Evolutionary conservation across 2,113 vertebrate genomes (phyloP), one percentile per base, ranked within the genome.

Genomic region (Elachura formosa): DNA sequence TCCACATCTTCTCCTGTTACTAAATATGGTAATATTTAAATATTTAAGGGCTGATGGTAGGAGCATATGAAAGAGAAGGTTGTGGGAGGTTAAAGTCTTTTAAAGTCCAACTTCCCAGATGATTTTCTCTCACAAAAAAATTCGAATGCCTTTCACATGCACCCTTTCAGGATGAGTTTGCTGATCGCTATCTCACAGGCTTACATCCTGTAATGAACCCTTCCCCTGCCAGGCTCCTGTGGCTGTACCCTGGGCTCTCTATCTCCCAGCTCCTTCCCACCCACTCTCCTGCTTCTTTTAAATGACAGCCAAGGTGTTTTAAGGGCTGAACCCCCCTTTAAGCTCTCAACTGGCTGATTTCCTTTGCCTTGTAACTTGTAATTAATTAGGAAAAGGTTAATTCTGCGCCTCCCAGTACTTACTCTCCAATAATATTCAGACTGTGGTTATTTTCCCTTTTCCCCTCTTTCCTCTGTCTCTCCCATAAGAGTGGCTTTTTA

Each of bases 331-430:
- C 59, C 34, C 29, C 51, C 38, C 4, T 4, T 29, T 87, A 74
- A 0, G 0, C 51, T 71, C 75, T 84, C 23, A 6, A 43, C 34
- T 31, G 51, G 38, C 24, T 82, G 73, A 36, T 87, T 67, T 78
- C 52, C 61, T 87, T 68, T 5, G 23, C 74, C 48, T 82, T 45
- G 33, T 6, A 8, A 76, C 59, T 61, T 0, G 0, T 61, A 63
- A 82, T 93, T 93, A 84, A 84, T 91, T 75, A 89, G 52, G 67
- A 61, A 87, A 66, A 79, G 66, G 81, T 94, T 95, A 87, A 64
- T 93, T 45, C 34, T 1, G 3, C 10, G 9, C 82, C 66, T 94
- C 56, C 31, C 40, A 49, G 45, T 76, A 31, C 26, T 31, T 41
- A 41, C 49, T 88, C 36, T 76, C 38, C 2, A 13, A 2, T 83